phyloP scores from a whole-genome alignment of 2,113 vertebrate genomes.

The Sander lucioperca region DNA sequence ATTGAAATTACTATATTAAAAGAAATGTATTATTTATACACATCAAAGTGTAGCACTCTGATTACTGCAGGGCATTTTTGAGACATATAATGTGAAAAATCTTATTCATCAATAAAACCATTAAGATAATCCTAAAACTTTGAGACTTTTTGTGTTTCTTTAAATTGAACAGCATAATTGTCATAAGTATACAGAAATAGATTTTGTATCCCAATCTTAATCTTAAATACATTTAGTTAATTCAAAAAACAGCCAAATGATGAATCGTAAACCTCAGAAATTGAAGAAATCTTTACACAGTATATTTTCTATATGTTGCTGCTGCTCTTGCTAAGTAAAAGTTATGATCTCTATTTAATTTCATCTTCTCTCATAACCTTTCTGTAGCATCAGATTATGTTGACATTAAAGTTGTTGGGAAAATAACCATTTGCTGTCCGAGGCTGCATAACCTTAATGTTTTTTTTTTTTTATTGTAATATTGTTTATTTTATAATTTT shows the following conservation, averaged over 20 bases:
- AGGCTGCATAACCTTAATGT: neutral
- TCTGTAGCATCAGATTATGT: conserved; percentile 6
- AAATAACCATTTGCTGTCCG: neutral
- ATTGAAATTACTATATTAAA: neutral
- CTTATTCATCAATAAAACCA: neutral
- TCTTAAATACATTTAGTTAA: neutral
- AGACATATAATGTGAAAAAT: neutral
- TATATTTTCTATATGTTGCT: neutral
- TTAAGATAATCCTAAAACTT: neutral
- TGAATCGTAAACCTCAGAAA: neutral
- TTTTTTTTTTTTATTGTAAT: neutral
- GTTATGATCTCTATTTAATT: conserved; percentile 23
- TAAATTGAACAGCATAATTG: neutral
- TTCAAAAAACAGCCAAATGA: neutral
- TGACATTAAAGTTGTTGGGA: conserved; percentile 13
- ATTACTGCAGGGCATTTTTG: neutral
- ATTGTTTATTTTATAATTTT: conserved; percentile 5
- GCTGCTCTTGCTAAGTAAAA: conserved; percentile 10
- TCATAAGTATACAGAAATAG: neutral
- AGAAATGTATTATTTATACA: neutral
- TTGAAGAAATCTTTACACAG: neutral
- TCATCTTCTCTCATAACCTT: conserved; percentile 19
- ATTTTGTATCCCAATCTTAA: neutral
- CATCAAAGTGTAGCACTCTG: neutral
- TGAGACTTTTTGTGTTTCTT: neutral